phyloP scores from a whole-genome alignment of 1,140 invertebrate species.

The Drosophila funebris region DNA sequence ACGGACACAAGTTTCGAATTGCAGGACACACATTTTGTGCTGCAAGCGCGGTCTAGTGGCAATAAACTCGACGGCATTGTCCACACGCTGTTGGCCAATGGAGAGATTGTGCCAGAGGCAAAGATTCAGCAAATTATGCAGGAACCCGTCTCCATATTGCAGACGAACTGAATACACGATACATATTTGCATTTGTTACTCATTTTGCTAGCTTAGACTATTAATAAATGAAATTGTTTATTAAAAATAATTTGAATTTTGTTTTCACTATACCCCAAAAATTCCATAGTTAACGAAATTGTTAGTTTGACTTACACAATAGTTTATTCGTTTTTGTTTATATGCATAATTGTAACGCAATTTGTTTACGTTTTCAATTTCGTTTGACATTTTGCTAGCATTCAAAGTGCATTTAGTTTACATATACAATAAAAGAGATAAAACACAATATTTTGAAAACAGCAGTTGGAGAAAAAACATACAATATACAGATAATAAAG shows the following conservation, averaged over 20 bases:
- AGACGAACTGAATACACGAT: conserved; percentile 50
- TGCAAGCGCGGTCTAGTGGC: conserved; percentile 80
- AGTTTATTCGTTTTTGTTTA: conserved; percentile 78
- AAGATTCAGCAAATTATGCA: conserved; percentile 82
- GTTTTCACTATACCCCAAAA: neutral
- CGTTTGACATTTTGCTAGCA: conserved; percentile 74
- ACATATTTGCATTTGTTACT: conserved; percentile 50
- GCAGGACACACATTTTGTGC: conserved; percentile 70
- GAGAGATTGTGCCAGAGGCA: conserved; percentile 69
- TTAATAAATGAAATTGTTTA: neutral
- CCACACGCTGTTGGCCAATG: conserved; percentile 75
- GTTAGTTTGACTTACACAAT: conserved; percentile 61
- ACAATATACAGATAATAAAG: neutral
- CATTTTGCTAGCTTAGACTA: neutral
- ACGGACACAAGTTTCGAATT: conserved; percentile 91
- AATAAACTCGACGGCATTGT: conserved; percentile 79
- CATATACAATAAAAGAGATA: conserved; percentile 3
- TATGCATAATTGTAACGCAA: conserved; percentile 76
- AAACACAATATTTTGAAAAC: conserved; percentile 46
- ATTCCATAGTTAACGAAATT: neutral
- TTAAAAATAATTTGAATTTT: neutral
- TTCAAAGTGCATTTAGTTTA: conserved; percentile 63
- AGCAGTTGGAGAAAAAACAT: conserved; percentile 24
- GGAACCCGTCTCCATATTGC: conserved; percentile 76
- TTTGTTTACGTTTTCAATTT: conserved; percentile 64